Base-by-base conservation (phyloP, 2,888 invertebrate species). In the Hemaris fuciformis region DNA sequence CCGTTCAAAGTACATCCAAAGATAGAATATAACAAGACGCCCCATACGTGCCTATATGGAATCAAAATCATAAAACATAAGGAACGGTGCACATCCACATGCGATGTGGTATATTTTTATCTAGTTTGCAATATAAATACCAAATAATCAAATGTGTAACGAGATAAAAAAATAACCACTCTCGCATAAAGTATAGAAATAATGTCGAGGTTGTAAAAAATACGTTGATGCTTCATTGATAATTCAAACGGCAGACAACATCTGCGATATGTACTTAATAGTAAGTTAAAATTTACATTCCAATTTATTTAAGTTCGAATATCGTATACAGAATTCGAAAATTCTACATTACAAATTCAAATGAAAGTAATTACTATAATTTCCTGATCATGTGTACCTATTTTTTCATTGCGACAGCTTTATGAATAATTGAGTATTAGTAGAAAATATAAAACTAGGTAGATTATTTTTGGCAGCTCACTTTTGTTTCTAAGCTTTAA, bases 71-170 rank as follows among this genome's bases (percentile, higher is more conserved):
- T 53, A 53, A 53, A 53, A 53, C 27, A 18, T 53, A 53, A 53
- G 31, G 53, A 53, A 53, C 53, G 53, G 53, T 53, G 53, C 31
- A 18, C 53, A 53, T 15, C 31, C 31, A 31, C 31, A 31, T 31
- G 53, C 53, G 53, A 53, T 53, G 31, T 53, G 53, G 53, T 31
- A 53, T 18, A 53, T 27, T 53, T 53, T 53, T 53, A 53, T 53
- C 53, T 31, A 53, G 53, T 53, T 53, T 53, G 31, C 53, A 53
- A 53, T 31, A 53, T 18, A 53, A 53, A 53, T 53, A 53, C 53
- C 53, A 53, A 53, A 53, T 53, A 53, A 31, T 31, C 27, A 5
- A 53, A 31, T 31, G 18, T 18, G 15, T n/a, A 27, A 31, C 27
- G 25, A 27, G 27, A 53, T 31, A 53, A 38, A 38, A n/a, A 53